Percentiles rank a stretch among this genome's conserved stretches.
Evolutionary conservation across 2,797 vertebrate genomes (phyloP).

Genomic region (Tokudaia tokunoshimensis): DNA sequence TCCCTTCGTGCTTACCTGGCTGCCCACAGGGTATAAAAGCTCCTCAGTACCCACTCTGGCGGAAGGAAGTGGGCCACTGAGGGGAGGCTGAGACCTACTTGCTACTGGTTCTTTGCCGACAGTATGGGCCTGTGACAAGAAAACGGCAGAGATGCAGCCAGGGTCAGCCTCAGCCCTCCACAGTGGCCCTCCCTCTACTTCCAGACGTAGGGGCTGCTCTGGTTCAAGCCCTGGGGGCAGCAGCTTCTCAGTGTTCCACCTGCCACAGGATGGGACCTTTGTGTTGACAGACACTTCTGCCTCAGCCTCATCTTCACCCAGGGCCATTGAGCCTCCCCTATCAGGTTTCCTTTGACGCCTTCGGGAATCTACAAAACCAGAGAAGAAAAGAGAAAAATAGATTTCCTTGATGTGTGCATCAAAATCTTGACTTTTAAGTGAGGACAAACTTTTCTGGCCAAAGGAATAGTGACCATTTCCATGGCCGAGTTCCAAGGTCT

Average conservation of each 20-base stretch:
- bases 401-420: neutral
- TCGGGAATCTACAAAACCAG: conserved; percentile 77
- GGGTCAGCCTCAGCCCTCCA: neutral
- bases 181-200: conserved; percentile 40
- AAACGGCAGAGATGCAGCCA: neutral
- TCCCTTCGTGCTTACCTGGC: conserved; percentile 58
- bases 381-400: conserved; percentile 23
- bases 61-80: neutral
- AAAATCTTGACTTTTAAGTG: neutral
- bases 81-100: neutral
- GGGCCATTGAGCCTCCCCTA: conserved; percentile 79
- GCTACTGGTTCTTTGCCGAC: neutral
- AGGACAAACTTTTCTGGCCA: neutral
- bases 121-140: neutral
- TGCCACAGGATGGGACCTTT: neutral
- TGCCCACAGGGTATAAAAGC: neutral
- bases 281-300: conserved; percentile 52
- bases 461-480: conserved; percentile 8
- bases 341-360: rapidly evolving
- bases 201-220: neutral
- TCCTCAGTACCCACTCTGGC: neutral
- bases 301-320: conserved; percentile 86
- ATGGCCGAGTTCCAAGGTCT: neutral
- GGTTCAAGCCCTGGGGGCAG: conserved; percentile 55
- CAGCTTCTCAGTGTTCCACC: conserved; percentile 70